Conservation (phyloP, 92 coral and sea anemone genomes). For the Zoanthus sociatus region DNA sequence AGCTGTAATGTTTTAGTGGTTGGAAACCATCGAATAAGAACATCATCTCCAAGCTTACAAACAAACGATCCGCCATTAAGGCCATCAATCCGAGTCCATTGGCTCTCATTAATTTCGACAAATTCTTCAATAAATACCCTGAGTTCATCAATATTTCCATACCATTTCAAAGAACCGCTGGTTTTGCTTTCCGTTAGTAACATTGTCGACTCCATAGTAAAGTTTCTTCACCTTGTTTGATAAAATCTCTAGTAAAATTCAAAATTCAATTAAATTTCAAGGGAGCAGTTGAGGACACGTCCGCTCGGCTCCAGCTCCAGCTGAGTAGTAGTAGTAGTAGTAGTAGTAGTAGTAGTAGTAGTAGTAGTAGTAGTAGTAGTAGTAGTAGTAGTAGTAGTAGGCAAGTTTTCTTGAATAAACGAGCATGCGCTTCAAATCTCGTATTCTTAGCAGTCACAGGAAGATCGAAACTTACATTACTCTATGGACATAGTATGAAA, state of each 20-base stretch:
- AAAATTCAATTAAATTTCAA: too few species aligned
- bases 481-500: background rate
- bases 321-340: too few species aligned
- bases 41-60: background rate
- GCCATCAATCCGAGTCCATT: background rate
- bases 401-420: too few species aligned
- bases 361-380: too few species aligned
- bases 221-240: too few species aligned
- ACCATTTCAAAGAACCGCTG: background rate
- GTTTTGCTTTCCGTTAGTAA: background rate
- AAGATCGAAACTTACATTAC: constrained; percentile 3
- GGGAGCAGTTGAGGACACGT: too few species aligned
- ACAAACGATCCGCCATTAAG: background rate
- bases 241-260: too few species aligned
- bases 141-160: background rate
- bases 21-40: constrained; percentile 6
- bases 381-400: too few species aligned
- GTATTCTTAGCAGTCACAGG: background rate
- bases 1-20: constrained; percentile 5
- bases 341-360: too few species aligned
- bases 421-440: too few species aligned
- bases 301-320: too few species aligned
- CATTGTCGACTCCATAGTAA: too few species aligned
- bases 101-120: background rate
- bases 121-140: background rate